Percentiles rank a stretch among this genome's conserved stretches.
phyloP scores from a whole-genome alignment of 2,797 vertebrate species.

The Heliangelus exortis region DNA sequence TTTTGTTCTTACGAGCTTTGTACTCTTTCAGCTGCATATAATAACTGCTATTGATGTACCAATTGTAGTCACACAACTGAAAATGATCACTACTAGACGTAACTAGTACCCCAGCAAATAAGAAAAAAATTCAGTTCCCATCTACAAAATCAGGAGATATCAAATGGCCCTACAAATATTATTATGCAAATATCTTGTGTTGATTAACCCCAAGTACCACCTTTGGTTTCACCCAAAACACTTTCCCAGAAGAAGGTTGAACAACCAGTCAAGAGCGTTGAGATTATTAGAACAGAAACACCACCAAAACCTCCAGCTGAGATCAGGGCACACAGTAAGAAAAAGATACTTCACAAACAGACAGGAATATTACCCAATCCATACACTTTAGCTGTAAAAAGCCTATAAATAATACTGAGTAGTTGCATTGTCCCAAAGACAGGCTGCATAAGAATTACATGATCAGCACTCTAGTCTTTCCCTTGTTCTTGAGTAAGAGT shows the following conservation, averaged over 20 bases:
- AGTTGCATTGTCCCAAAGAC: not conserved
- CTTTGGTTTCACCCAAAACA: not conserved
- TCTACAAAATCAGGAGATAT: not conserved
- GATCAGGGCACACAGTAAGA: not conserved
- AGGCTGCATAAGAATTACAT: not conserved
- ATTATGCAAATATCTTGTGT: not conserved
- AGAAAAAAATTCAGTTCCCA: not conserved
- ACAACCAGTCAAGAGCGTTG: fast-evolving
- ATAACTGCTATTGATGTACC: not conserved
- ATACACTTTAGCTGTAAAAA: not conserved
- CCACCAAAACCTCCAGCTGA: conserved; percentile 4
- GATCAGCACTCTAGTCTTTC: not conserved
- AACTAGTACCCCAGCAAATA: not conserved
- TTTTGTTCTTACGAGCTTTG: not conserved
- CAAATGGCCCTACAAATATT: not conserved
- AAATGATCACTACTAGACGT: not conserved
- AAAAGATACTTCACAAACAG: not conserved
- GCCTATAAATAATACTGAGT: not conserved
- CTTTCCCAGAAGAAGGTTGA: not conserved
- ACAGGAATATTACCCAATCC: not conserved
- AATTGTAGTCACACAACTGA: not conserved
- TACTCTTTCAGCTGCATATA: not conserved
- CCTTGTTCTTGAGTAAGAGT: conserved; percentile 37
- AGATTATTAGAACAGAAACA: not conserved
- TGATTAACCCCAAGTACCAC: not conserved